These are phyloP conservation scores for Channa argus DNA, from an alignment of 2,113 vertebrate species.

Conservation along the genomic window DNA sequence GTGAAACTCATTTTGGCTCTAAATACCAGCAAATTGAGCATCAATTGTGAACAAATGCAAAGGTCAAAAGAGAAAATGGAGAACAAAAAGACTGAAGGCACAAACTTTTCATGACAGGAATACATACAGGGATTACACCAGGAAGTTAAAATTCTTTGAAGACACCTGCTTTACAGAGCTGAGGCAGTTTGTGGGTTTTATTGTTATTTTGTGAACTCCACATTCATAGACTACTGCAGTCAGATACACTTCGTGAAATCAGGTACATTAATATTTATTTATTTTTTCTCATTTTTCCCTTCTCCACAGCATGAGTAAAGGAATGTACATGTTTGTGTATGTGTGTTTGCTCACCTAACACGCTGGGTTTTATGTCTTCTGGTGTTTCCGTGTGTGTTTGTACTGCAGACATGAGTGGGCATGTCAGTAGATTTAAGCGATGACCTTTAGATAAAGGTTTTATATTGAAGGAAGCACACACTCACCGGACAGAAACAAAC, in stretches of 20 bases:
- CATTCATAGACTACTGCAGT: too few relatives aligned
- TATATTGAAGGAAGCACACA: constrained; percentile 30
- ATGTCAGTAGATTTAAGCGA: constrained; percentile 40
- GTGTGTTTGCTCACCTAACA: not conserved
- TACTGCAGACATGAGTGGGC: constrained; percentile 19
- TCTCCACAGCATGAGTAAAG: not conserved
- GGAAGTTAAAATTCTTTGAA: constrained; percentile 8
- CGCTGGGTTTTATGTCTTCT: not conserved
- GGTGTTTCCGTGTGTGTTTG: constrained; percentile 6
- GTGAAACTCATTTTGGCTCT: constrained; percentile 68
- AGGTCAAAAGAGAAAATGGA: constrained; percentile 71
- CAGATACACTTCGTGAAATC: too few relatives aligned
- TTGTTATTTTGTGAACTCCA: not conserved
- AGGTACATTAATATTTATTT: too few relatives aligned
- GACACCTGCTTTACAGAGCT: not conserved
- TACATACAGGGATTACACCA: constrained; percentile 5
- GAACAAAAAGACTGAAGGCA: constrained; percentile 44
- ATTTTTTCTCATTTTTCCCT: too few relatives aligned
- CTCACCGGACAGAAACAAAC: constrained; percentile 7
- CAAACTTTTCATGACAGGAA: constrained; percentile 60
- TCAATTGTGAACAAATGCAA: constrained; percentile 75
- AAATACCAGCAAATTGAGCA: constrained; percentile 79
- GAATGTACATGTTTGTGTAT: not conserved
- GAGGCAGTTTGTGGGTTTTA: not conserved
- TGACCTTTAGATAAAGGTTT: constrained; percentile 63